A percentile compares a stretch with the other conserved stretches of the same genome.
Conservation (phyloP, 2,797 vertebrate species). For the Cuniculus paca region DNA sequence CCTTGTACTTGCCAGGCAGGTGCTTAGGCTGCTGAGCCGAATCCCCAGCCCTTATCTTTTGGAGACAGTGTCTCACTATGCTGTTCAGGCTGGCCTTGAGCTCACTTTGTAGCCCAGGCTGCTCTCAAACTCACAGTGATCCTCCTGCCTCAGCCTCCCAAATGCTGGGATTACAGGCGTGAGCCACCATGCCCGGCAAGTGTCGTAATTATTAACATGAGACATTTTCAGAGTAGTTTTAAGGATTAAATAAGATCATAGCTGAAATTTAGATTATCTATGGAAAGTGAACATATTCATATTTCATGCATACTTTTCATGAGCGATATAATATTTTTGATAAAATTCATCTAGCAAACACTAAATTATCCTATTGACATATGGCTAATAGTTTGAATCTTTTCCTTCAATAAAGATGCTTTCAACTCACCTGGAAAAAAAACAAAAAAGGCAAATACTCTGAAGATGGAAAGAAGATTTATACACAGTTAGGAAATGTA, state of each 20-base stretch:
- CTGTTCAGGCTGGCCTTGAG: no score
- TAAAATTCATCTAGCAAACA: neutral
- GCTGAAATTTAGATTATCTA: neutral
- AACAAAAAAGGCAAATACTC: neutral
- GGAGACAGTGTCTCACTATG: no score
- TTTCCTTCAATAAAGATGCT: neutral
- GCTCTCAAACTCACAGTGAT: no score
- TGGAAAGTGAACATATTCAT: neutral
- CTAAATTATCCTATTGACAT: neutral
- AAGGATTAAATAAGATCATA: constrained; percentile 6
- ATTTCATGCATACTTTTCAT: constrained; percentile 51
- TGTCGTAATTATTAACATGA: constrained; percentile 4
- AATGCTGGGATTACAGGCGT: no score
- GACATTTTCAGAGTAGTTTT: neutral
- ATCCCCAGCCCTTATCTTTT: no score
- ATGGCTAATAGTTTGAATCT: neutral
- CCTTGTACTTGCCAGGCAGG: no score
- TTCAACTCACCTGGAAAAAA: neutral
- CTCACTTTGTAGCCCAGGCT: no score
- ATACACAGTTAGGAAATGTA: neutral
- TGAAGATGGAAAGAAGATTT: constrained; percentile 19
- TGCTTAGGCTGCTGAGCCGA: no score
- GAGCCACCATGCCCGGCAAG: no score
- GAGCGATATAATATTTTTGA: neutral
- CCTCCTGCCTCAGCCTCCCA: no score